These are phyloP conservation scores for Trachythela sp. DNA, from an alignment of 64 coral and sea anemone genomes.

Conservation along the genomic window DNA sequence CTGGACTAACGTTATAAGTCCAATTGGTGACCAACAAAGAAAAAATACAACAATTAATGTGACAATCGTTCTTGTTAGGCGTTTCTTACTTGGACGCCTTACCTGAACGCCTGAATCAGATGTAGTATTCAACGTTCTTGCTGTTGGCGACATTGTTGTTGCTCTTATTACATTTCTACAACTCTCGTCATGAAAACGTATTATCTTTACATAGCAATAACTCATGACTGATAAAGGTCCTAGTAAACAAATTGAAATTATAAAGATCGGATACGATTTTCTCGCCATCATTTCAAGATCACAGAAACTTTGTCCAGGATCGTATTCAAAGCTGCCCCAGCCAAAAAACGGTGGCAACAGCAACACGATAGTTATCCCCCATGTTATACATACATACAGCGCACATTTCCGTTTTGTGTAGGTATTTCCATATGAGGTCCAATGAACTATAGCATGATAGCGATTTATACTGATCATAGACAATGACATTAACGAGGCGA, in stretches of 20 bases:
- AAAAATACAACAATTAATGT: slow-evolving; percentile 39
- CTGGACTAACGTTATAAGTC: slow-evolving; percentile 53
- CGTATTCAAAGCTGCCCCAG: slow-evolving; percentile 57
- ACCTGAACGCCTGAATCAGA: neutral
- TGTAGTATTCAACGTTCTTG: neutral
- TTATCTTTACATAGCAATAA: slow-evolving; percentile 59
- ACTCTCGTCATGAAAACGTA: neutral
- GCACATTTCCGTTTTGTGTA: slow-evolving; percentile 21
- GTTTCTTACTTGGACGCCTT: neutral
- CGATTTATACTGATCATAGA: slow-evolving; percentile 62
- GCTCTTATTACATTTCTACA: neutral
- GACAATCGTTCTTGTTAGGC: slow-evolving; percentile 46
- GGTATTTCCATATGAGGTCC: slow-evolving; percentile 42
- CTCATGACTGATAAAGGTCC: slow-evolving; percentile 45
- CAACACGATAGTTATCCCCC: slow-evolving; percentile 41
- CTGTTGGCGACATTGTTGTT: neutral
- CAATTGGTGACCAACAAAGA: slow-evolving; percentile 52
- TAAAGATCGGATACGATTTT: slow-evolving; percentile 59
- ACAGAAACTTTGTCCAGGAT: slow-evolving; percentile 58
- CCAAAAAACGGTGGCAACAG: slow-evolving; percentile 59
- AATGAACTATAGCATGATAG: slow-evolving; percentile 60
- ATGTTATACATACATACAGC: slow-evolving; percentile 7
- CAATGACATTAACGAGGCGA: slow-evolving; percentile 56
- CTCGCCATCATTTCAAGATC: slow-evolving; percentile 45
- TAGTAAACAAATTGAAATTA: slow-evolving; percentile 55